Base-by-base conservation (phyloP, 2,888 invertebrate genomes). In the Caenorhabditis auriculariae region DNA sequence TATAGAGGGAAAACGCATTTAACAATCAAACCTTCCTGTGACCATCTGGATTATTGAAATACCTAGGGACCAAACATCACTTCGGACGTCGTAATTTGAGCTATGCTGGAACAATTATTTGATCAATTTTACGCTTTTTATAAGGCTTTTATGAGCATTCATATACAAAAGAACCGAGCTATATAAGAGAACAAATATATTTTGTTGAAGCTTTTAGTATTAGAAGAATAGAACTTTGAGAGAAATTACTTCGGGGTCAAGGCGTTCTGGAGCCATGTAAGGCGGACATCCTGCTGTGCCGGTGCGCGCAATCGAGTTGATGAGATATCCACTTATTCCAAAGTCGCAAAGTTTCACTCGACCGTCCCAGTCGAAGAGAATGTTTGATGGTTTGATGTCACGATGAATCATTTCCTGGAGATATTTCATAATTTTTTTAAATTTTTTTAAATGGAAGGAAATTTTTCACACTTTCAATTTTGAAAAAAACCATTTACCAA, bases 21-120 rank as follows among this genome's bases (percentile, higher is more conserved):
- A 12, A 32, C 9, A 12, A 32, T 9, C 9, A 32, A 12, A 95
- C 71, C 89, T 89, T 45, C 94, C 95, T 15, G 93, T 93, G 46
- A 96, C 98, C 78, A 98, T 86, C 86, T 98, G 96, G 52, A 98
- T 84, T 82, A 85, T 69, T 3, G 77, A 75, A 19, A 77, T 94
- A 73, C 98, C 98, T 72, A 98, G 86, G 71, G 94, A 94, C 98
- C 98, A 98, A 44, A 98, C 95, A 85, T 98, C 98, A 19, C 96
- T 95, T 77, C 96, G 88, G 81, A 96, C 93, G 85, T 98, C 98
- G 84, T 98, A 98, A 84, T 93, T 60, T 3, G 54, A 58, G 39
- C 54, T 63, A 1, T 58, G 58, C 63, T 63, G 58, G 32, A 23
- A 21, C 26, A 5, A 38, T 35, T 23, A 3, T 21, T 24, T 9